Base-by-base conservation (phyloP, 1,140 invertebrate genomes). In the Episyrphus balteatus region DNA sequence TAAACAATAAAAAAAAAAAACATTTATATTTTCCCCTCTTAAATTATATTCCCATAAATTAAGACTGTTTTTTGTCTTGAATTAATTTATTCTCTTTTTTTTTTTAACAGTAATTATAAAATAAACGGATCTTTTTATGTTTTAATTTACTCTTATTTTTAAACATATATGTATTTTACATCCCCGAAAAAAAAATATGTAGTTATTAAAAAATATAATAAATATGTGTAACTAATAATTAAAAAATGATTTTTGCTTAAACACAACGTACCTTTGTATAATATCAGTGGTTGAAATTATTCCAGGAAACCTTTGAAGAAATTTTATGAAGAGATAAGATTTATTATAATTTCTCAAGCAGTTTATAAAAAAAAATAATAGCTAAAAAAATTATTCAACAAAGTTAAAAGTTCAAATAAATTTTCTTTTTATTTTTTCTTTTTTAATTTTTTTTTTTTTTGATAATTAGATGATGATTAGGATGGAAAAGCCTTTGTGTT, bases 401-500 rank as follows among this genome's bases (percentile, higher is more conserved):
- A 12, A 37, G 44, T 45, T 46, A 38, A 46, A 43, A 38, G 26
- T 51, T 42, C 49, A 37, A 36, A 46, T 42, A 21, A 36, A 38
- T 15, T 34, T 38, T 40, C 12, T 14, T 50, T 47, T 52, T 44
- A 17, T 18, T 41, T 39, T 17, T 51, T 36, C 32, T 43, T 48
- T 43, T 40, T 47, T n/a, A n/a, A n/a, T n/a, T 11, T 36, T 48
- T 48, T 50, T 42, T 8, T 19, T 54, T 55, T 57, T 55, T 30
- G 40, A 50, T 34, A 55, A 64, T 66, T 67, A 66, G 64, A 64
- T 67, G 60, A 66, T 66, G 63, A 66, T 66, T 66, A 66, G 61
- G 58, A 66, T 62, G 61, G 58, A 59, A 59, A 66, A 66, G 64
- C 63, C 64, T 66, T 66, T 66, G 63, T 66, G 64, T 66, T 62